phyloP scores from a whole-genome alignment of 2,888 invertebrate species.

The Nymphalis polychloros region DNA sequence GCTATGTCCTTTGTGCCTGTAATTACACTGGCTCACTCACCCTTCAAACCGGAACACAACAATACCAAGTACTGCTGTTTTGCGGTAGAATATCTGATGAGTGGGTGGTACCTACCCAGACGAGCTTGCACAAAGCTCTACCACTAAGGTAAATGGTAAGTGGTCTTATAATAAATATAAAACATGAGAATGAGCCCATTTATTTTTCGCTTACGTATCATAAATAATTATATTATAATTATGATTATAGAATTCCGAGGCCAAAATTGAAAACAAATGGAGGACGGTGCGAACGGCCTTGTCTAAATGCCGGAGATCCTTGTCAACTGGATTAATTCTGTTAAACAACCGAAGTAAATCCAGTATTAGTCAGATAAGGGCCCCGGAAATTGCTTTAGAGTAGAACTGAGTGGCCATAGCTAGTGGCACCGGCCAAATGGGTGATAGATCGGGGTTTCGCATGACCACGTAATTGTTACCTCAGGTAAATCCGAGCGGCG shows the following conservation, averaged over 20 bases:
- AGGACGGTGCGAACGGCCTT: constrained; percentile 20
- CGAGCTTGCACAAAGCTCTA: too few relatives aligned
- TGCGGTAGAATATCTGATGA: too few relatives aligned
- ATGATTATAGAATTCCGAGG: constrained; percentile 5
- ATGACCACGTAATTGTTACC: constrained; percentile 80
- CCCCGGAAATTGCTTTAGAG: constrained; percentile 78
- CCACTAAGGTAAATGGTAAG: too few relatives aligned
- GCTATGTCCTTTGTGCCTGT: too few relatives aligned
- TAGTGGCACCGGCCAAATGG: constrained; percentile 64
- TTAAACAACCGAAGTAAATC: constrained; percentile 76
- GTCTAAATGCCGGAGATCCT: constrained; percentile 60
- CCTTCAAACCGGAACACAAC: too few relatives aligned
- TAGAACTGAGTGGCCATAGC: constrained; percentile 69
- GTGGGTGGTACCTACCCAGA: too few relatives aligned
- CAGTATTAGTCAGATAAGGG: constrained; percentile 68
- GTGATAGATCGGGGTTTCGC: constrained; percentile 77
- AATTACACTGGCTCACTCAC: too few relatives aligned
- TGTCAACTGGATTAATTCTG: constrained; percentile 72
- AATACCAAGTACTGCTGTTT: too few relatives aligned
- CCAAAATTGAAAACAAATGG: constrained; percentile 30
- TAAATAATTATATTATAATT: not conserved
- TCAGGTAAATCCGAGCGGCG: constrained; percentile 52
- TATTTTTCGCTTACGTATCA: too few relatives aligned
- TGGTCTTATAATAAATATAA: too few relatives aligned
- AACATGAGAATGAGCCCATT: too few relatives aligned